Conservation (phyloP, 2,888 invertebrate species). For the Agriotes lineatus region DNA sequence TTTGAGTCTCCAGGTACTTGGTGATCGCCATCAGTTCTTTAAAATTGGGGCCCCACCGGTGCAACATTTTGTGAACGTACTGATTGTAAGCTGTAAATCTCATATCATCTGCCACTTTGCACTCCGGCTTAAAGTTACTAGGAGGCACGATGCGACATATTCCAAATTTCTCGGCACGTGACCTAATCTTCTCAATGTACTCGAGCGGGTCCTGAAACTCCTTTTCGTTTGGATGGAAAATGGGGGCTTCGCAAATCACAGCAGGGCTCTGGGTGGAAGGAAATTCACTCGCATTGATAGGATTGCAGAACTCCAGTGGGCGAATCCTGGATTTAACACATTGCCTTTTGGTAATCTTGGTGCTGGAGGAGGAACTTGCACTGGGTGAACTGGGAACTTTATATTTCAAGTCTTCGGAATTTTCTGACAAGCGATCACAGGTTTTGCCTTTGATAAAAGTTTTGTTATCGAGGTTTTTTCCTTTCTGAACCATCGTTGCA, state of each 20-base stretch:
- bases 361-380: conserved; percentile 64
- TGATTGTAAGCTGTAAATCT: conserved; percentile 91
- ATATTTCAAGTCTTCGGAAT: conserved; percentile 60
- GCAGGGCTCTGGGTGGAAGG: conserved; percentile 66
- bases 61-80: conserved; percentile 87
- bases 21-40: conserved; percentile 88
- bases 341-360: conserved; percentile 61
- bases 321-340: conserved; percentile 55
- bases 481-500: conserved; percentile 69
- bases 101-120: conserved; percentile 86
- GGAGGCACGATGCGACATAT: conserved; percentile 92
- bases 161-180: conserved; percentile 83
- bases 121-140: conserved; percentile 81
- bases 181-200: conserved; percentile 84
- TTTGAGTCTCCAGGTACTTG: conserved; percentile 83
- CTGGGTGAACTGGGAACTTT: conserved; percentile 65
- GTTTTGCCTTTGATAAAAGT: conserved; percentile 17
- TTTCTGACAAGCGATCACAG: conserved; percentile 47
- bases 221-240: conserved; percentile 83
- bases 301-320: conserved; percentile 54
- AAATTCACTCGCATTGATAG: conserved; percentile 63
- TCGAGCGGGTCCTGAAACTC: conserved; percentile 90
- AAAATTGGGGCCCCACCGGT: conserved; percentile 90
- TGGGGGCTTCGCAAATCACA: conserved; percentile 79
- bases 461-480: conserved; percentile 63